Base-by-base conservation (phyloP, 2,888 invertebrate genomes). In the Cosmorhoe ocellata region DNA sequence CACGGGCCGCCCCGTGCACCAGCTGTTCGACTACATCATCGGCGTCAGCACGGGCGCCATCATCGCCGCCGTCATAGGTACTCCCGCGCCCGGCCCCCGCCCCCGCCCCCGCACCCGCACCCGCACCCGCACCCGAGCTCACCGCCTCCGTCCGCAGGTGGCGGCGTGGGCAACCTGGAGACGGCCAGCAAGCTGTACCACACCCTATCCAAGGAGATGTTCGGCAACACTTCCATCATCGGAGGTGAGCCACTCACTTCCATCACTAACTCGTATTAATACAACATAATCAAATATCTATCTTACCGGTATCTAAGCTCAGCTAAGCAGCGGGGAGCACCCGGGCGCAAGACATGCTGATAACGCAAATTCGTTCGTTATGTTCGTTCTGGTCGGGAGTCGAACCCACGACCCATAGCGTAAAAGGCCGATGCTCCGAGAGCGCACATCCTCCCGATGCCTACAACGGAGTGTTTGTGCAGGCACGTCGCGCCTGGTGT, bases 1-100 rank as follows among this genome's bases (percentile, higher is more conserved):
- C 12, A 93, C 95, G 1, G 94, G 94, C 0, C 91, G 91, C 58
- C 89, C 80, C 51, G 92, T 97, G 8, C 89, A 94, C 70, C 93
- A 97, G 69, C 86, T 97, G 79, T 98, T 98, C 84, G 98, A 98
- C 84, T 94, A 94, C 67, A 93, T 98, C 74, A 93, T 95, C 74
- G 96, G 96, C 9, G 96, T 96, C 24, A 95, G 95, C 78, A 96
- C 95, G 4, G 95, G 97, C 24, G 96, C 96, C 26, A 96, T 97
- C 71, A 91, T 97, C 32, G 93, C 95, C 13, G 92, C 94, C 58
- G 91, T 94, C 50, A 81, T 96, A 64, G 95, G 95, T 93, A 76
- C 32, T 77, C 12, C n/a, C 13, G 2, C 24, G 6, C 31, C 13
- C 32, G 6, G 14, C 11, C 31, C 8, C 31, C 22, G 3, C 10